Evolutionary conservation across 2,113 vertebrate species (phyloP).

Genomic region (Scomber scombrus): DNA sequence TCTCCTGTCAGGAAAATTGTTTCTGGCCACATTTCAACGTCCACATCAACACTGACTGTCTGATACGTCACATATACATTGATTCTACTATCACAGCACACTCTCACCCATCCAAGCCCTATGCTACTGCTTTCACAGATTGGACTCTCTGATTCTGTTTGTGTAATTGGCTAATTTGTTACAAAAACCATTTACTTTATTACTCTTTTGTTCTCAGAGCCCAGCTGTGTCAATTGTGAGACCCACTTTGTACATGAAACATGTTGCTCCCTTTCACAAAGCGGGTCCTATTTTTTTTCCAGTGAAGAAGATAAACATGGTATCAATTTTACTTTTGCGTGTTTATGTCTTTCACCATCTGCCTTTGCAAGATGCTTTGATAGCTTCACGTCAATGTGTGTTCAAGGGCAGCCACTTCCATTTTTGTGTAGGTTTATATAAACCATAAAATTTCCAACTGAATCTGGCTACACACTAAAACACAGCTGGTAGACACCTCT

Average conservation of each 20-base stretch:
- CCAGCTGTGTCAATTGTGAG: not conserved
- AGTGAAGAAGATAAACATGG: not conserved
- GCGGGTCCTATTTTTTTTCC: not conserved
- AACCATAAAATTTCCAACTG: slow-evolving; percentile 20
- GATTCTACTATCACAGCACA: too few relatives aligned
- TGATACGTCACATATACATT: not conserved
- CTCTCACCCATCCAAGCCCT: too few relatives aligned
- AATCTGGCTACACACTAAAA: slow-evolving; percentile 6
- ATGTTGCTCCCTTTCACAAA: slow-evolving; percentile 10
- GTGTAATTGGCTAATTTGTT: not conserved
- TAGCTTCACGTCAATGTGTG: slow-evolving; percentile 7
- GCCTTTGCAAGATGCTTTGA: not conserved
- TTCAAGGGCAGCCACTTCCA: not conserved
- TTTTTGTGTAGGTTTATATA: not conserved
- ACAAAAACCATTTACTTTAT: too few relatives aligned
- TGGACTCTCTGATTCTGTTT: not conserved
- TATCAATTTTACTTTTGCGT: not conserved
- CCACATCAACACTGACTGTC: not conserved
- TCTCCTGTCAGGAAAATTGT: not conserved
- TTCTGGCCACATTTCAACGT: not conserved
- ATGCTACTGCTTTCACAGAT: not conserved
- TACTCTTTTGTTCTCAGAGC: not conserved
- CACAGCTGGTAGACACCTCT: too few relatives aligned
- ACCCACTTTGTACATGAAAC: not conserved
- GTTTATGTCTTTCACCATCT: slow-evolving; percentile 11